Conservation (phyloP, 1,140 invertebrate species). For the Heliconius eleuchia region DNA sequence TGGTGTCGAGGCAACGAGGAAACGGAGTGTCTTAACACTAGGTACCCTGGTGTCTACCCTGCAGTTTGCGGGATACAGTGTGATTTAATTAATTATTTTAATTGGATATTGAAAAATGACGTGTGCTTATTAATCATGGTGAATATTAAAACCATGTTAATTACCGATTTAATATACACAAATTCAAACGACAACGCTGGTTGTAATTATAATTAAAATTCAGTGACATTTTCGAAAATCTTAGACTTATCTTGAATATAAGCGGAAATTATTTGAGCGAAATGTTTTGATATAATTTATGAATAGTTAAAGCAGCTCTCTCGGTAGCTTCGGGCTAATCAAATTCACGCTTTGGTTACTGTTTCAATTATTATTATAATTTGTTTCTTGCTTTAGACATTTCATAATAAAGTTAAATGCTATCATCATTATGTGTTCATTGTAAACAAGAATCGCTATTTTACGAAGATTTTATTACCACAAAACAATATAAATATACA, state of each 20-base stretch:
- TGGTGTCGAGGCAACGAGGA: no score
- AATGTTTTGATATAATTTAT: slow-evolving; percentile 3
- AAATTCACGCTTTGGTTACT: slow-evolving; percentile 6
- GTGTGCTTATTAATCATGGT: no score
- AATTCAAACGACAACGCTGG: no score
- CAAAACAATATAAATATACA: no score
- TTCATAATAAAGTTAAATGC: not conserved
- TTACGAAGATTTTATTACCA: not conserved
- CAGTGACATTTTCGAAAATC: not conserved
- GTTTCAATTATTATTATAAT: slow-evolving; percentile 4
- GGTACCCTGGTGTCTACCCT: no score
- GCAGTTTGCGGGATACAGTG: no score
- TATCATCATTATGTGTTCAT: not conserved
- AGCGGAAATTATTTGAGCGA: not conserved
- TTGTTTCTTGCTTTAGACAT: not conserved
- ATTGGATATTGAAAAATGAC: no score
- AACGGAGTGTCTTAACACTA: no score
- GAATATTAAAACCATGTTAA: no score
- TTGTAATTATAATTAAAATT: not conserved
- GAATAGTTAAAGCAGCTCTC: slow-evolving; percentile 2
- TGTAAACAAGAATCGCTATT: not conserved
- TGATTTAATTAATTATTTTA: no score
- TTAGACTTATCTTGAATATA: not conserved
- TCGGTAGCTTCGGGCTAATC: not conserved
- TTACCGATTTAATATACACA: no score